Base-by-base conservation (phyloP, 2,888 invertebrate genomes). In the Bhutanitis thaidina region DNA sequence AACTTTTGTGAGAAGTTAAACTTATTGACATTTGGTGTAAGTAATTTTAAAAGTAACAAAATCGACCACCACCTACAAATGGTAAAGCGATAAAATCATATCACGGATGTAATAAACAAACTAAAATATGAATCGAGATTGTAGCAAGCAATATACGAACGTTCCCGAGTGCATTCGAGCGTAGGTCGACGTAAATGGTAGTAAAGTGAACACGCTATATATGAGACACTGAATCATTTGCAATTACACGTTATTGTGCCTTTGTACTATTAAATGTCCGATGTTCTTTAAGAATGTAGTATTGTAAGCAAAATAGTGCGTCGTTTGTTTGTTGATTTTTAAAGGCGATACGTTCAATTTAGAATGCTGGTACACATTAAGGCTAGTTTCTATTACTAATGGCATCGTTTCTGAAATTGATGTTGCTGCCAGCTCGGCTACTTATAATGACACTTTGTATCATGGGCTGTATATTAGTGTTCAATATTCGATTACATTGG, bases 211-310 rank as follows among this genome's bases (percentile, higher is more conserved):
- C 73, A 69, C 65, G 65, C 64, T 69, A 70, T 77, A 74, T 54
- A 77, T 77, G 80, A 82, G 78, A 80, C 82, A 80, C 74, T 83
- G 87, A 78, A 88, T 84, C 86, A 86, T 88, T 88, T 85, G 86
- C 89, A 89, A 89, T 89, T 88, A 88, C 88, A 87, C 74, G 83
- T 82, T 87, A 87, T 86, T 88, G 88, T 88, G 69, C 80, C 76
- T 82, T 85, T 84, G 80, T 86, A 72, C 77, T 77, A 80, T 80
- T 80, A 79, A 83, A 81, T 74, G 76, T 77, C 74, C 71, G 75
- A 60, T 71, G 65, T 41, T 49, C 64, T 64, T 66, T 67, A 75
- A 79, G 77, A 78, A 81, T 77, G 77, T 71, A 59, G 79, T 69
- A 88, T 88, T 87, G 87, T 88, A 87, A 79, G 86, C 86, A 80